Conservation (phyloP, 2,797 vertebrate genomes). For the Mastacembelus armatus region DNA sequence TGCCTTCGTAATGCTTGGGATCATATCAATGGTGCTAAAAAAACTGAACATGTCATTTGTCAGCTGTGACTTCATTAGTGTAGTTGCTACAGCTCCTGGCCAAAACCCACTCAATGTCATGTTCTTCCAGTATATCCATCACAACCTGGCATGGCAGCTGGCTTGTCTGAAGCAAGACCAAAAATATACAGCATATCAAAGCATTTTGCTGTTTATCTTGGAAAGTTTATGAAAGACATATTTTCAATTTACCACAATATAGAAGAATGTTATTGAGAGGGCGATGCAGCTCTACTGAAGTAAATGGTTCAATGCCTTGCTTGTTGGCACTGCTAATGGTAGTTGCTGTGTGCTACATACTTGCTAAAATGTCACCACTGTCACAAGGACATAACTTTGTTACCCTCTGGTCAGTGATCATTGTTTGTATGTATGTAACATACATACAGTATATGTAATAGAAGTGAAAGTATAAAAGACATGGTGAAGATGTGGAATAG, state of each 20-base stretch:
- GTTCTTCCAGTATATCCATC: slow-evolving; percentile 7
- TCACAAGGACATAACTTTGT: background rate
- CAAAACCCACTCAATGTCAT: background rate
- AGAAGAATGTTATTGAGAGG: too few species aligned
- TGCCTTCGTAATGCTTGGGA: slow-evolving; percentile 30
- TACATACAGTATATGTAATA: too few species aligned
- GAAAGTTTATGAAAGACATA: background rate
- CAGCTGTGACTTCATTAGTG: slow-evolving; percentile 6
- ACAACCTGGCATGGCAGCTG: slow-evolving; percentile 8
- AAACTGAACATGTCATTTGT: background rate
- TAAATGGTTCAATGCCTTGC: background rate
- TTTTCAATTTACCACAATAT: background rate
- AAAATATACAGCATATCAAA: background rate
- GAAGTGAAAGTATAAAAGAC: slow-evolving; percentile 8
- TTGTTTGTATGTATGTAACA: background rate
- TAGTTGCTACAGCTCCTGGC: background rate
- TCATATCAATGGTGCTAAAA: background rate
- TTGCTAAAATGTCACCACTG: background rate
- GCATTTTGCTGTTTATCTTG: background rate
- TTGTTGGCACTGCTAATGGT: background rate
- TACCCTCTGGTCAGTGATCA: background rate
- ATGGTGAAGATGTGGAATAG: slow-evolving; percentile 6
- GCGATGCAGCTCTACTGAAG: background rate
- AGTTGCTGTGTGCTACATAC: background rate
- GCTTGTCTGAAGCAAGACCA: slow-evolving; percentile 9